A percentile compares a stretch with the other conserved stretches of the same genome.
These are phyloP conservation scores for Sebastes umbrosus DNA, from an alignment of 2,797 vertebrate genomes.

Conservation along the genomic window DNA sequence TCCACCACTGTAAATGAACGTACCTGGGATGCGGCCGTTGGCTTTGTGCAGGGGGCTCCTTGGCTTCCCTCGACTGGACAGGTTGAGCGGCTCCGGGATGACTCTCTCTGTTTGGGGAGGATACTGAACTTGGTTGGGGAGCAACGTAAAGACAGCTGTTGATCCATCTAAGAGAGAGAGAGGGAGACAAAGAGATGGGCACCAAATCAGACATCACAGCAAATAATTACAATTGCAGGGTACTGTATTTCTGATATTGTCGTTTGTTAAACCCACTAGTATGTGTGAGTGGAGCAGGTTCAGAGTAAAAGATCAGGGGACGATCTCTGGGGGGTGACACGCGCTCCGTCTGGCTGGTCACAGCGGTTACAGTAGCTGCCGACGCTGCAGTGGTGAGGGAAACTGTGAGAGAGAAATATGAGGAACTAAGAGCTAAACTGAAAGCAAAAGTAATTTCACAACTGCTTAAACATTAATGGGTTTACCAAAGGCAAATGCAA, in stretches of 20 bases:
- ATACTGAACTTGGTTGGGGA: slow-evolving; percentile 1
- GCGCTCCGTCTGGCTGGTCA: slow-evolving; percentile 7
- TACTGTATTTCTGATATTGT: neutral
- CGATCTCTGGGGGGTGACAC: slow-evolving; percentile 16
- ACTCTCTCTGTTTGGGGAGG: neutral
- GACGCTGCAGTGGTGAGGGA: neutral
- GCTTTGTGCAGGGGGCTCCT: slow-evolving; percentile 58
- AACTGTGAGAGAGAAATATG: slow-evolving; percentile 49
- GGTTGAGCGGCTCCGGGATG: slow-evolving; percentile 77
- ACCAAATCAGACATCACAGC: neutral
- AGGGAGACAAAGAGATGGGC: neutral
- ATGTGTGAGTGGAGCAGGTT: neutral
- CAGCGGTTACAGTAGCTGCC: neutral
- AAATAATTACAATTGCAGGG: neutral
- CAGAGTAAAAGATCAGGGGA: neutral
- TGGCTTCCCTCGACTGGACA: slow-evolving; percentile 70
- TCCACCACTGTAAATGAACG: neutral
- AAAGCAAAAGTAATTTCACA: slow-evolving; percentile 67
- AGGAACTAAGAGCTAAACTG: slow-evolving; percentile 55
- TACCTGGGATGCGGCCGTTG: slow-evolving; percentile 88
- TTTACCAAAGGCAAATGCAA: neutral
- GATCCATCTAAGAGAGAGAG: neutral
- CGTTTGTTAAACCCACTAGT: slow-evolving; percentile 42
- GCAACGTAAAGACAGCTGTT: neutral
- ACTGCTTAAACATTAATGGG: neutral